Conservation (phyloP, 2,888 invertebrate species). For the Lasioglossum villosulum region DNA sequence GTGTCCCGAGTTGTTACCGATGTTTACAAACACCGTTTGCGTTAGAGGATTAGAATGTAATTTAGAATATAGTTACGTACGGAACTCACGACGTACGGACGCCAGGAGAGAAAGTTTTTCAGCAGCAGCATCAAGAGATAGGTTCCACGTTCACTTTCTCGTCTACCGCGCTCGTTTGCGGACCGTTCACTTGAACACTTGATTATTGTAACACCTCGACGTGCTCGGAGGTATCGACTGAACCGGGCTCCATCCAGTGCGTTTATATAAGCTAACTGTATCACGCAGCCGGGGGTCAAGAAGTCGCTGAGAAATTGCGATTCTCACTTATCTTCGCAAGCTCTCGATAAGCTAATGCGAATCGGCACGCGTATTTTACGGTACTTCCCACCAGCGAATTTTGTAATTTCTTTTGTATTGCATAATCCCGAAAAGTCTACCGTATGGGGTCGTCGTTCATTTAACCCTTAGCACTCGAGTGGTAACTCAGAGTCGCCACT, state of each 20-base stretch:
- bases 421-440: not conserved
- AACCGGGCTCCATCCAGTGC: conserved; percentile 18
- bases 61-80: conserved; percentile 61
- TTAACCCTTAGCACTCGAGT: no score
- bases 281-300: conserved; percentile 55
- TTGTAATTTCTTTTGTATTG: not conserved
- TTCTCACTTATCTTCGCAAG: conserved; percentile 23
- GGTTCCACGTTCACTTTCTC: conserved; percentile 43
- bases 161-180: conserved; percentile 26
- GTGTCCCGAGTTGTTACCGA: not conserved
- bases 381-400: not conserved
- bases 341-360: not conserved
- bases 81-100: conserved; percentile 52
- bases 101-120: conserved; percentile 55
- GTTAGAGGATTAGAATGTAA: not conserved
- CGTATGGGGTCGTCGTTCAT: not conserved
- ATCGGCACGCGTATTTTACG: not conserved
- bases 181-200: conserved; percentile 32
- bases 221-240: conserved; percentile 42
- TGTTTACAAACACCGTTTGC: conserved; percentile 10
- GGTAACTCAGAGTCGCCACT: no score
- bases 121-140: conserved; percentile 55
- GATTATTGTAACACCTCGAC: conserved; percentile 23
- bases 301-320: not conserved
- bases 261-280: conserved; percentile 68